Base-by-base conservation (phyloP, 37 sponge, comb jelly and placozoan species). In the Cliona cf. orientalis region DNA sequence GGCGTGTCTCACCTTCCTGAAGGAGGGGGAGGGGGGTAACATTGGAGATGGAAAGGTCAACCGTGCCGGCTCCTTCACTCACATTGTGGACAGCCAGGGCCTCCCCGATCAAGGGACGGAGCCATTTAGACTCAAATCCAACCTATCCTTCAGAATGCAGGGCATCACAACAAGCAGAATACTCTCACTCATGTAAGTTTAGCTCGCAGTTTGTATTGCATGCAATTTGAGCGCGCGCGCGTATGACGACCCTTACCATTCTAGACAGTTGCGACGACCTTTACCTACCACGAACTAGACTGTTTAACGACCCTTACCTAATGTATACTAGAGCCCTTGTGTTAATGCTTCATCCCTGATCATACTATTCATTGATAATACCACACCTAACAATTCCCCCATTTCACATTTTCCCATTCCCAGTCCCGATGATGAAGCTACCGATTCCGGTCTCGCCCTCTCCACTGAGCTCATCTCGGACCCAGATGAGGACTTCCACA, bases 141-240 rank as follows among this genome's bases (percentile, higher is more conserved):
- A 29, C 29, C 71, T 80, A 33, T 87, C 81, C 32, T 65, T 92
- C 55, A 74, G 74, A 71, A 82, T 75, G 57, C 93, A 92, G 1
- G 86, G 85, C 0, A 88, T 87, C 49, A 80, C 85, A 17, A 92
- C 93, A 31, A 76, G 72, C 46, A 84, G 93, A 75, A 73, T 92
- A 64, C 61, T 92, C 31, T 69, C 82, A 29, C 86, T 92, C 29
- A 78, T 45, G 87, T 87, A 33, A 41, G 75, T 65, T 22, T 19
- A 25, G 68, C 40, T 61, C 25, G 6, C 26, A 22, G 63, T 26
- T 26, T 5, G 19, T 1, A 17, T 61, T 26, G 62, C n/a, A n/a
- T n/a, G n/a, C n/a, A n/a, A n/a, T n/a, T n/a, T n/a, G n/a, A n/a
- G n/a, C n/a, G n/a, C n/a, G n/a, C n/a, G n/a, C n/a, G n/a, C n/a